Conservation (phyloP, 2,888 invertebrate genomes). For the Xylota sylvarum region DNA sequence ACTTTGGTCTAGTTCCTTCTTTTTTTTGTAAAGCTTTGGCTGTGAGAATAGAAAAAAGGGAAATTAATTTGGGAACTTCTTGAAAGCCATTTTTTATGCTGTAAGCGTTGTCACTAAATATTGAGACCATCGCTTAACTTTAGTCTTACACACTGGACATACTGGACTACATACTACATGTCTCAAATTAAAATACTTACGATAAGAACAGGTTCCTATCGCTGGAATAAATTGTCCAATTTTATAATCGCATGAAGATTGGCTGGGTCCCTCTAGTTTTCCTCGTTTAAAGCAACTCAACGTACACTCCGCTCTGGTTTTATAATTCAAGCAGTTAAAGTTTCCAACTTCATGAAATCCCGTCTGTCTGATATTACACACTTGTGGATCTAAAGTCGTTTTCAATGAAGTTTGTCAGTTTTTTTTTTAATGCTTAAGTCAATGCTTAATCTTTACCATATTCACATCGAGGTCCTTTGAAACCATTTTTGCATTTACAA, state of each 20-base stretch:
- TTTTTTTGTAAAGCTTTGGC: no score
- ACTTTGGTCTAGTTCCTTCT: no score
- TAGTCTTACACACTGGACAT: no score
- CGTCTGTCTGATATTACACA: constrained; percentile 85
- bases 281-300: background rate
- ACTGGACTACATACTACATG: no score
- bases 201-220: constrained; percentile 90
- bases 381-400: constrained; percentile 87
- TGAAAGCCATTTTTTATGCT: no score
- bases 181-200: constrained; percentile 85
- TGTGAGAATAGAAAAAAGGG: no score
- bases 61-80: no score
- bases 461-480: constrained; percentile 84
- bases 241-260: constrained; percentile 87
- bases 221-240: constrained; percentile 89
- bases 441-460: constrained; percentile 80
- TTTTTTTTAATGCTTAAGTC: no score
- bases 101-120: no score
- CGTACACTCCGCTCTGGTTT: constrained; percentile 86
- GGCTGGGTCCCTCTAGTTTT: constrained; percentile 87
- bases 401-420: background rate
- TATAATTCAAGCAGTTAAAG: constrained; percentile 90
- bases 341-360: constrained; percentile 89
- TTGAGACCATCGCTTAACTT: no score
- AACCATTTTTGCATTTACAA: constrained; percentile 91